phyloP scores from a whole-genome alignment of 2,888 invertebrate species.

The Drosophila infuscata region DNA sequence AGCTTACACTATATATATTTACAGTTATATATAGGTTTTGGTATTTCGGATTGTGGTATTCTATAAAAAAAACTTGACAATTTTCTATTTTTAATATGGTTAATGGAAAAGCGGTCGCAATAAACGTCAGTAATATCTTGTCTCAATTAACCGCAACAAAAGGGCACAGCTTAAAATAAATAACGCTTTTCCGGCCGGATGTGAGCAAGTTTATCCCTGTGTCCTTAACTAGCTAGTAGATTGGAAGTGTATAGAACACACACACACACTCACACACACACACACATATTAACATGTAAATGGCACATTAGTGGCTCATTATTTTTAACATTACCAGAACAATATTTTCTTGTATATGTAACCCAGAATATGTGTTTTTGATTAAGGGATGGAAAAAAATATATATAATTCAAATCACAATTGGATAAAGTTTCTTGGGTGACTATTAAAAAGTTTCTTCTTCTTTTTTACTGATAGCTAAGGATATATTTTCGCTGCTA shows the following conservation, averaged over 20 bases:
- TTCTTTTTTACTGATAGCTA: background rate
- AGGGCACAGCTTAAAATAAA: constrained; percentile 46
- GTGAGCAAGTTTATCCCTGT: constrained; percentile 9
- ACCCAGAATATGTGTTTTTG: constrained; percentile 12
- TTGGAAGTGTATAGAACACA: background rate
- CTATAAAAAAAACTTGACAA: constrained; percentile 17
- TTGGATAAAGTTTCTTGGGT: background rate
- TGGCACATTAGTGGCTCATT: constrained; percentile 72
- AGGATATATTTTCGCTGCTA: no score
- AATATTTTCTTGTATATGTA: constrained; percentile 23
- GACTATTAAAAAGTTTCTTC: background rate
- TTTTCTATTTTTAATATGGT: constrained; percentile 65
- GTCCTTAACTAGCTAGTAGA: constrained; percentile 18
- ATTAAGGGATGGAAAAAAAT: constrained; percentile 24
- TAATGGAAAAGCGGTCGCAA: constrained; percentile 24
- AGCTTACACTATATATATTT: background rate
- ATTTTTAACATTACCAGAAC: constrained; percentile 43
- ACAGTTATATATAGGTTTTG: constrained; percentile 16
- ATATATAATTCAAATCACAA: background rate
- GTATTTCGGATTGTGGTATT: constrained; percentile 4
- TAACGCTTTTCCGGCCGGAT: constrained; percentile 1
- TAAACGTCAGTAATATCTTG: constrained; percentile 38
- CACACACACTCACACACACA: background rate
- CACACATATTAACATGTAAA: constrained; percentile 53
- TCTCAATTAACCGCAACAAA: constrained; percentile 57